Base-by-base conservation (phyloP, 2,113 vertebrate species). In the Collichthys lucidus region DNA sequence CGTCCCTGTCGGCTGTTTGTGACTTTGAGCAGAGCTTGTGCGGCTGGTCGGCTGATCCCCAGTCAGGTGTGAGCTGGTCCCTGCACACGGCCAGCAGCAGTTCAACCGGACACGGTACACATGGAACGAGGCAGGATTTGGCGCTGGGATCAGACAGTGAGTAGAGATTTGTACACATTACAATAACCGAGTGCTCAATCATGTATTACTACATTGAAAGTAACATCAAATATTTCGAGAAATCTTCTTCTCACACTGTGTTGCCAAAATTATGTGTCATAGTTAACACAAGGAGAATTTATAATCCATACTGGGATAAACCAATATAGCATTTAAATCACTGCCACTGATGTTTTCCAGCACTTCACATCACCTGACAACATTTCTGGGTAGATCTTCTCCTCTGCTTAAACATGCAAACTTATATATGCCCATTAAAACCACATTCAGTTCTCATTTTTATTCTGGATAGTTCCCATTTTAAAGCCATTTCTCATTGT, bases 11-110 rank as follows among this genome's bases (percentile, higher is more conserved):
- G 66, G 97, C 97, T 67, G 96, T 97, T 16, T 99, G 98, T 88
- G 97, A 98, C 92, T 99, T 99, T 77, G 97, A 98, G 89, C 92
- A 92, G 76, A 95, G 93, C 65, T 75, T 98, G 88, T 99, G 98
- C 31, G 96, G 97, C 79, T 99, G 98, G 98, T 95, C 96, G 4
- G 96, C 97, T 0, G 97, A 99, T 80, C 94, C 94, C 1, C 95
- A 94, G 84, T 97, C 95, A 0, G 96, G 96, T 56, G 96, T 97
- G 73, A 96, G 91, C 0, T 98, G 97, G 97, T 94, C 94, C 11
- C 94, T 96, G 74, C 96, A 96, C 92, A 94, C 83, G 2, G 92
- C 95, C 79, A 69, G 94, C 63, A 94, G 83, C 74, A 52, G 78
- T 2, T 77, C 89, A 0, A 74, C 87, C 0, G 93, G 89, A 66